A percentile compares a stretch with the other conserved stretches of the same genome.
Evolutionary conservation across 2,888 invertebrate genomes (phyloP).

Genomic region (Polietes domitor): DNA sequence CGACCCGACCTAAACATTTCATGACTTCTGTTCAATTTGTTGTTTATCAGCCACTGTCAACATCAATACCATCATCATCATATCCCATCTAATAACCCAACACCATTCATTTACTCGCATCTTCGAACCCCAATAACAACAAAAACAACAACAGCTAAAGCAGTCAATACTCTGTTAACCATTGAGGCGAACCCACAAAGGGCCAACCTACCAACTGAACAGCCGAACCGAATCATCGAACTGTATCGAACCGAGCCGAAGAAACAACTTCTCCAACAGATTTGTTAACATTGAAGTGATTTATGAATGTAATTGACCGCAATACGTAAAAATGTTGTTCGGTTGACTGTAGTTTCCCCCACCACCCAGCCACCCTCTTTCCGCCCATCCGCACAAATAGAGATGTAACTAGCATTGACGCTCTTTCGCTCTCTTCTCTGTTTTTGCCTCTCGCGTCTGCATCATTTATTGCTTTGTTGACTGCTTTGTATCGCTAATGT

Average conservation of each 20-base stretch:
- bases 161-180: neutral
- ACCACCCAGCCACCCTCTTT: too few relatives aligned
- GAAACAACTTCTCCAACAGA: conserved; percentile 34
- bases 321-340: conserved; percentile 54
- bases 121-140: neutral
- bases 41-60: neutral
- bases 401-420: neutral
- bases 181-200: conserved; percentile 38
- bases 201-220: neutral
- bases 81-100: neutral
- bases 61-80: neutral
- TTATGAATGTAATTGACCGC: conserved; percentile 70
- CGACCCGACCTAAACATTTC: too few relatives aligned
- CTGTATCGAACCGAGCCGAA: neutral
- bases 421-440: neutral
- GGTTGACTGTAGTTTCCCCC: neutral
- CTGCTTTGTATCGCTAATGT: neutral
- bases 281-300: conserved; percentile 63
- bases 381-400: too few relatives aligned
- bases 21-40: neutral
- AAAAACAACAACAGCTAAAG: neutral
- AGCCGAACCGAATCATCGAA: neutral
- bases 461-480: conserved; percentile 37
- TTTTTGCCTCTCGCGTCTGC: conserved; percentile 25
- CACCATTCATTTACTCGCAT: neutral